phyloP scores from a whole-genome alignment of 2,888 invertebrate species.

The Scelioninae gen. 1 region DNA sequence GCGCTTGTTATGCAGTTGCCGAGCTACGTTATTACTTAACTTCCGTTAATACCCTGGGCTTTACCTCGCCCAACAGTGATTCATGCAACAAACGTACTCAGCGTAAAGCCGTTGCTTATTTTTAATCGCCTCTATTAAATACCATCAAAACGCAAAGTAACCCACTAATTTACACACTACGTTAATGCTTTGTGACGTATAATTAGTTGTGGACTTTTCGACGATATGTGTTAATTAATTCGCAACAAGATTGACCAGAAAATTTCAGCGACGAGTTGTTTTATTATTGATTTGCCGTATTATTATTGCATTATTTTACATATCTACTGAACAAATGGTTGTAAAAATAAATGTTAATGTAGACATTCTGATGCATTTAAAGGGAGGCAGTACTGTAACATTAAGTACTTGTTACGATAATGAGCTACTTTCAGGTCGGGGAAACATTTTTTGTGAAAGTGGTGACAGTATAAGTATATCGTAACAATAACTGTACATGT shows the following conservation, averaged over 20 bases:
- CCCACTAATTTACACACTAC: conserved; percentile 48
- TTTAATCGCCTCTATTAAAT: conserved; percentile 67
- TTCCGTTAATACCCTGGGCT: conserved; percentile 67
- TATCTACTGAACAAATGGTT: no score
- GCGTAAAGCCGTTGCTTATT: conserved; percentile 67
- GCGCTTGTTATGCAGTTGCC: conserved; percentile 80
- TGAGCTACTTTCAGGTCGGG: no score
- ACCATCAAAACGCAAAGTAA: conserved; percentile 55
- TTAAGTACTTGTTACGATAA: no score
- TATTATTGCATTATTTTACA: no score
- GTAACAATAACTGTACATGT: no score
- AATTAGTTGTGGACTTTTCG: conserved; percentile 56
- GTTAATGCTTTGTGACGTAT: conserved; percentile 50
- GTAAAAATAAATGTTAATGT: no score
- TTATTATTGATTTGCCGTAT: not conserved
- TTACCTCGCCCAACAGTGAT: conserved; percentile 51
- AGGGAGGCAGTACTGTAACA: no score
- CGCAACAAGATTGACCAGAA: not conserved
- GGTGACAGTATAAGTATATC: no score
- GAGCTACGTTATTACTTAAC: conserved; percentile 80
- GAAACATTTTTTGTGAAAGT: no score
- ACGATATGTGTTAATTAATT: conserved; percentile 50
- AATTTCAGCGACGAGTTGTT: not conserved
- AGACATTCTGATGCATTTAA: no score
- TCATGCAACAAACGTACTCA: conserved; percentile 61